These are phyloP conservation scores for Tauraco erythrolophus DNA, from an alignment of 2,113 vertebrate species.

Conservation along the genomic window DNA sequence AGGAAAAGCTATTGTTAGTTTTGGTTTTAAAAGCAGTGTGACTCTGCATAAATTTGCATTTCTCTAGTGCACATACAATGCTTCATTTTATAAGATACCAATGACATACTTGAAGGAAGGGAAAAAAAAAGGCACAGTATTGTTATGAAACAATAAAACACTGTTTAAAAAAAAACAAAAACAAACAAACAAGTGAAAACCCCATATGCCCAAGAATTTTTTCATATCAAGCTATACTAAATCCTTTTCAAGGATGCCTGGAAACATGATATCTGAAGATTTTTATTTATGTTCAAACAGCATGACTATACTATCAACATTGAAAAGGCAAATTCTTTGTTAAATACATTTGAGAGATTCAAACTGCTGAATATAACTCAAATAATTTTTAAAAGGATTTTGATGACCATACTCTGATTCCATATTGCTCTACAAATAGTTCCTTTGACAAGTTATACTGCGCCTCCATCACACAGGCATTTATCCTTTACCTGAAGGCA, in stretches of 20 bases:
- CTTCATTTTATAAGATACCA: neutral
- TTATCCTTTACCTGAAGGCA: neutral
- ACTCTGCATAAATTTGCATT: conserved; percentile 14
- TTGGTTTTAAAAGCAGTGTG: neutral
- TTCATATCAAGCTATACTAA: neutral
- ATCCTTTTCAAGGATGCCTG: neutral
- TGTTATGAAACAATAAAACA: conserved; percentile 14
- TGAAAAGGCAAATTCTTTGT: neutral
- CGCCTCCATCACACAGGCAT: neutral
- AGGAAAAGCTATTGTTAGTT: neutral
- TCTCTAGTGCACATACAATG: neutral
- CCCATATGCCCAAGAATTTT: neutral
- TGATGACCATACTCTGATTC: neutral
- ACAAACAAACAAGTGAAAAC: neutral
- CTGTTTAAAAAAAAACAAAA: neutral
- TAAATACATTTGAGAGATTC: neutral
- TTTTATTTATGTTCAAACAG: neutral
- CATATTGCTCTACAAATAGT: neutral
- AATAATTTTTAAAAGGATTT: neutral
- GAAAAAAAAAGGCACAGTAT: neutral
- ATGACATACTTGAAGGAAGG: neutral
- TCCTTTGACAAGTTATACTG: neutral
- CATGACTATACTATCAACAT: neutral
- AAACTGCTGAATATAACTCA: neutral
- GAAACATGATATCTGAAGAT: neutral